Base-by-base conservation (phyloP, 2,797 vertebrate species). In the Lepus oiostolus region DNA sequence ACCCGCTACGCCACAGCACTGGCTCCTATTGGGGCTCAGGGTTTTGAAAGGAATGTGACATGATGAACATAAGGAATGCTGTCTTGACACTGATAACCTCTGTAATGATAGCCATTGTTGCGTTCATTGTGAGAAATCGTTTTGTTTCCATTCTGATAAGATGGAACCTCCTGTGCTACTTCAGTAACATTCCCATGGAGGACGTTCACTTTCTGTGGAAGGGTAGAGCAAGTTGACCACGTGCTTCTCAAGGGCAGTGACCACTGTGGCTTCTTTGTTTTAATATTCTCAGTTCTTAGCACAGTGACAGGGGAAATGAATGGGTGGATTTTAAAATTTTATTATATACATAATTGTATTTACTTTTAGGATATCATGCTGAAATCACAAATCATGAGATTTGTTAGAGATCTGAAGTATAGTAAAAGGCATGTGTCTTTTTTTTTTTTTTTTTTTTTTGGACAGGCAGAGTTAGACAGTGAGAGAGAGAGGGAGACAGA, bases 241-340 rank as follows among this genome's bases (percentile, higher is more conserved):
- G 11, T 30, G 52, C 30, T 86, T 52, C 85, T 94, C 92, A 94
- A 93, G 65, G 68, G 58, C 90, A 85, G 17, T 11, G 26, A 58
- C 62, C n/a, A 30, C 52, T 85, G 42, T 52, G 68, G 30, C 42
- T 95, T 74, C 89, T 94, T 77, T 91, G 76, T 91, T 94, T 91
- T 22, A 32, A 32, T 90, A 72, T 26, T 83, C 75, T 89, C 38
- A 54, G 11, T 60, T 75, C 17, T 74, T 90, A 84, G 79, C 13
- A 90, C 47, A 82, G 11, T 35, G 79, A 89, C 4, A 88, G 77
- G 24, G 26, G 60, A 90, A 74, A 62, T 28, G 28, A 90, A 91
- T 42, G 32, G n/a, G 7, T 82, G n/a, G 68, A 72, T 80, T 88
- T 52, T 12, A 28, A 80, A 68, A 60, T 79, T 70, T 65, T 54